These are phyloP conservation scores for Leucoraja erinaceus DNA, from an alignment of 2,113 vertebrate genomes.

Conservation along the genomic window DNA sequence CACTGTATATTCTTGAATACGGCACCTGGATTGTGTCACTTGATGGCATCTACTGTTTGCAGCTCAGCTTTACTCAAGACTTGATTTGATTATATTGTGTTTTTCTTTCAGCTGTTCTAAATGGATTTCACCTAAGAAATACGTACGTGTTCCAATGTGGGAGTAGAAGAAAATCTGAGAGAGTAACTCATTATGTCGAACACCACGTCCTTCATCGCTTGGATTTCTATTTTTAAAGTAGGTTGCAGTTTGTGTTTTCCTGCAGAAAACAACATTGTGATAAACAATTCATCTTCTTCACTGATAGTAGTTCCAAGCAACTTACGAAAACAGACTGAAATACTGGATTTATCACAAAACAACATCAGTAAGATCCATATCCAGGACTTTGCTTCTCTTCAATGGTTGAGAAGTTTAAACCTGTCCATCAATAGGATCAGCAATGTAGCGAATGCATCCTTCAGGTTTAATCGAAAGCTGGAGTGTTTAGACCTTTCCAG, in stretches of 20 bases:
- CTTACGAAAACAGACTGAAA: slow-evolving; percentile 44
- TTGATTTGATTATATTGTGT: neutral
- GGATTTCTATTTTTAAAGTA: neutral
- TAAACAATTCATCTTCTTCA: slow-evolving; percentile 51
- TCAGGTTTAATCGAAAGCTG: slow-evolving; percentile 60
- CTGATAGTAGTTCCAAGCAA: slow-evolving; percentile 51
- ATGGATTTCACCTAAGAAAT: neutral
- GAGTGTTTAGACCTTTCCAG: slow-evolving; percentile 72
- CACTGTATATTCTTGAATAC: neutral
- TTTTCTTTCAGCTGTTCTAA: neutral
- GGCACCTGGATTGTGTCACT: neutral
- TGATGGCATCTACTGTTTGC: neutral
- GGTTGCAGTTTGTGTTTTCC: slow-evolving; percentile 15
- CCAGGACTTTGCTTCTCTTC: slow-evolving; percentile 55
- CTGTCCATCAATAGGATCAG: slow-evolving; percentile 67
- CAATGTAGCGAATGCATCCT: slow-evolving; percentile 55
- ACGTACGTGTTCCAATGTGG: neutral
- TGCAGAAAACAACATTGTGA: neutral
- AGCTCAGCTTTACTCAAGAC: neutral
- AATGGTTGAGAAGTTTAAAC: slow-evolving; percentile 61
- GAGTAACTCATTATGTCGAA: neutral
- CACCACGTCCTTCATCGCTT: neutral
- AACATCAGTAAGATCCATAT: slow-evolving; percentile 55
- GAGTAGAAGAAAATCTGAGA: neutral
- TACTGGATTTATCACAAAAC: slow-evolving; percentile 72